Evolutionary conservation across 2,113 vertebrate genomes (phyloP).

Genomic region (Sceloporus undulatus): DNA sequence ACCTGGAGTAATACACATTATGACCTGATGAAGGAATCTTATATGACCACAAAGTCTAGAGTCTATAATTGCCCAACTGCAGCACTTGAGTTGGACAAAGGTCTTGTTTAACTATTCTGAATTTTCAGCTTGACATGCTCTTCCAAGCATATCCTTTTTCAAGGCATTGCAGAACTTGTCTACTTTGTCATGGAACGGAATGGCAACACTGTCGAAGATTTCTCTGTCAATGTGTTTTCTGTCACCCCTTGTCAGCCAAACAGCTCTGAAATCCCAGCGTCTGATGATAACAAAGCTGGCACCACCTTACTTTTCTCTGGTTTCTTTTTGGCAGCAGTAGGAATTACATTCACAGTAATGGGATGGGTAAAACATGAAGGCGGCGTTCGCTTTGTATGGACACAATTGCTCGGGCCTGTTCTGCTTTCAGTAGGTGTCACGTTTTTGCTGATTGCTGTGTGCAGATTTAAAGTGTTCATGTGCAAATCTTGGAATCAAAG

Average conservation of each 20-base stretch:
- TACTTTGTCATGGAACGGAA: conserved; percentile 71
- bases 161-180: neutral
- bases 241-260: conserved; percentile 73
- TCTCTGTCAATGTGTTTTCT: conserved; percentile 76
- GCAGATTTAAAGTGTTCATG: conserved; percentile 82
- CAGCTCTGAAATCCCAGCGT: conserved; percentile 73
- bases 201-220: conserved; percentile 68
- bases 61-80: neutral
- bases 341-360: conserved; percentile 84
- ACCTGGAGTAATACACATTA: neutral
- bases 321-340: conserved; percentile 82
- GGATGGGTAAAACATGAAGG: conserved; percentile 82
- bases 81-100: conserved; percentile 42
- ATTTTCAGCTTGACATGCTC: conserved; percentile 56
- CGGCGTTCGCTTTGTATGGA: conserved; percentile 80
- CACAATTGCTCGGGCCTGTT: conserved; percentile 86
- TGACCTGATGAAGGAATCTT: neutral
- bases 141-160: conserved; percentile 37
- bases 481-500: conserved; percentile 78
- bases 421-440: conserved; percentile 84
- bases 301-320: conserved; percentile 85
- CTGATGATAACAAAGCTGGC: conserved; percentile 82
- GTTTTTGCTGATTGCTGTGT: conserved; percentile 85
- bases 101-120: conserved; percentile 72
- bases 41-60: conserved; percentile 2